Evolutionary conservation across 2,113 vertebrate genomes (phyloP), one percentile per base, ranked within the genome.

Genomic region (Climacteris rufus): DNA sequence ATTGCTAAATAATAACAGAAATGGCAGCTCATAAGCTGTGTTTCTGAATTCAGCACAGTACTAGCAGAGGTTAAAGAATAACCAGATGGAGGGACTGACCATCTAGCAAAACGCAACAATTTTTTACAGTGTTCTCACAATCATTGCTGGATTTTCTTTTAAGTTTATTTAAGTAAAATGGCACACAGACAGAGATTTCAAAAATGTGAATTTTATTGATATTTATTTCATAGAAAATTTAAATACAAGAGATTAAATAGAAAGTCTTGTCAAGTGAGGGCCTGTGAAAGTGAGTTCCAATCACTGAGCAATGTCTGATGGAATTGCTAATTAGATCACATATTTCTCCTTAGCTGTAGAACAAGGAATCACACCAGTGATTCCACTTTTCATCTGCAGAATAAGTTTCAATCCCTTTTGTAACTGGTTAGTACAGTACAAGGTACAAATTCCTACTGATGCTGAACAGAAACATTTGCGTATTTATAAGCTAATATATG

Each of bases 251-350:
- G 59, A 94, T 91, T 95, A 96, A 96, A 94, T 90, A 79, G 85
- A 86, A 93, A 92, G 69, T 84, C 87, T 89, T 82, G 85, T 92
- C 90, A 91, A 95, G 68, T 86, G 83, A 95, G 93, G 94, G 84
- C 35, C 75, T 80, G 87, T 77, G 90, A 94, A 97, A 93, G 61
- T 76, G 61, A 87, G 92, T 97, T 97, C 93, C 89, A 93, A 84
- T 95, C 95, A 71, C 87, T 96, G 94, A 95, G 69, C 93, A 91
- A 83, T 47, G 93, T 92, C 87, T 97, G 93, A 96, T 89, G 84
- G 91, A 97, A 96, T 90, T 96, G 92, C 92, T 97, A 96, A 97
- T 96, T 97, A 96, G 92, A 87, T 84, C 71, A 84, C 93, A 84
- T 94, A 92, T 86, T 96, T 96, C 61, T 93, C 71, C 85, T 92